Conservation (phyloP, 2,888 invertebrate genomes). For the Plagodis pulveraria region DNA sequence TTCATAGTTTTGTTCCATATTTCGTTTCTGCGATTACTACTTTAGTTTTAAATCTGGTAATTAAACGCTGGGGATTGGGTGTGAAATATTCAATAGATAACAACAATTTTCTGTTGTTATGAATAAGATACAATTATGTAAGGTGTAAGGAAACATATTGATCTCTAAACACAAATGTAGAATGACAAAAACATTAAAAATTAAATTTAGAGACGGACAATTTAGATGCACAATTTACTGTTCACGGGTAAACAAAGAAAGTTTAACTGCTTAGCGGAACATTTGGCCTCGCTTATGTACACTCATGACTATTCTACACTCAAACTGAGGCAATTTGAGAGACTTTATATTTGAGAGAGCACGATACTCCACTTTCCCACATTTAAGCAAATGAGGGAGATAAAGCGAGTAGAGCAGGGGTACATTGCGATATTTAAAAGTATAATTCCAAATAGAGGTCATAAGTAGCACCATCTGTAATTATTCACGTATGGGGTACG, state of each 20-base stretch:
- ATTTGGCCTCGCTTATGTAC: slow-evolving; percentile 26
- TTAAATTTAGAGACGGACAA: no score
- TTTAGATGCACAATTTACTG: slow-evolving; percentile 3
- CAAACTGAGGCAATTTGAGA: slow-evolving; percentile 10
- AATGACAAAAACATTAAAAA: no score
- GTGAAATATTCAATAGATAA: no score
- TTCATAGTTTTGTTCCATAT: no score
- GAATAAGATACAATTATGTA: no score
- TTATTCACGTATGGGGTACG: slow-evolving; percentile 10
- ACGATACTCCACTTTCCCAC: slow-evolving; percentile 33
- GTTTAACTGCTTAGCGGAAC: slow-evolving; percentile 31
- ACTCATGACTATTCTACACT: neutral
- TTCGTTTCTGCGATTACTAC: no score
- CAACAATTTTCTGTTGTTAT: no score
- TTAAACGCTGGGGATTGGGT: no score
- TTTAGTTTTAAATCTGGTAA: no score
- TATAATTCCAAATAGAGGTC: slow-evolving; percentile 9
- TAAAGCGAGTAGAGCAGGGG: neutral
- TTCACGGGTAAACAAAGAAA: slow-evolving; percentile 33
- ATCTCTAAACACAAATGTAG: neutral
- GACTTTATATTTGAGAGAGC: slow-evolving; percentile 12
- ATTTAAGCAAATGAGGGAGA: slow-evolving; percentile 18
- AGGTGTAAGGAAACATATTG: no score
- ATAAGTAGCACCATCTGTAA: slow-evolving; percentile 2
- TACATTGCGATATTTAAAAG: slow-evolving; percentile 19